Evolutionary conservation across 2,888 invertebrate species (phyloP), one percentile per base, ranked within the genome.

Genomic region (Tridacna crocea): DNA sequence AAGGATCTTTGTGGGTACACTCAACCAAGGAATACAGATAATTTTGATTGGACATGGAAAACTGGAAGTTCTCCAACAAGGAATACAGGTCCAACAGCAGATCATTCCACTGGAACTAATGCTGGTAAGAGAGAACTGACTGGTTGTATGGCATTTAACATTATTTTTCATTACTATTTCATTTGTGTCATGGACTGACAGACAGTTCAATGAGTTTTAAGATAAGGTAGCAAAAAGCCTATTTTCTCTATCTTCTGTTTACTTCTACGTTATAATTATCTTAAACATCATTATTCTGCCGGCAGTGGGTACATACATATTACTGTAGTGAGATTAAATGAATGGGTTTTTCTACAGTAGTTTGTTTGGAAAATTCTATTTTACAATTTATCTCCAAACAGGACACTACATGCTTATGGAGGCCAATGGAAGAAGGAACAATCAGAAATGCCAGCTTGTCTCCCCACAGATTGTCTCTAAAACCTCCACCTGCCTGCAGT

Each of bases 341-440:
- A 36, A 36, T 36, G 36, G 36, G 36, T 2, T 8, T 36, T 36
- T 36, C 8, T n/a, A n/a, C 36, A 2, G 8, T 36, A 4, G 36
- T 36, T 36, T 36, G 36, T 36, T 36, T 36, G 36, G 36, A 36
- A 36, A 4, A 36, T 36, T 36, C 36, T 36, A 4, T 36, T 36
- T 36, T 8, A 36, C 36, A 4, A 4, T 36, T 36, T 4, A 36
- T 8, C 8, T 36, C 36, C 36, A 36, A 36, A 36, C 2, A 90
- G 92, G 92, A 58, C 88, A 90, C 75, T 96, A 96, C 88, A 95
- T 96, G 17, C 96, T 94, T 91, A 96, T 96, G 75, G 96, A 96
- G 90, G 95, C 96, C 0, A 93, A 95, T 15, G 84, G 85, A 46
- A 70, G 79, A 22, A 75, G 26, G 10, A 58, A 58, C 11, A 88